phyloP scores from a whole-genome alignment of 2,888 invertebrate species.

The Nemurella pictetii region DNA sequence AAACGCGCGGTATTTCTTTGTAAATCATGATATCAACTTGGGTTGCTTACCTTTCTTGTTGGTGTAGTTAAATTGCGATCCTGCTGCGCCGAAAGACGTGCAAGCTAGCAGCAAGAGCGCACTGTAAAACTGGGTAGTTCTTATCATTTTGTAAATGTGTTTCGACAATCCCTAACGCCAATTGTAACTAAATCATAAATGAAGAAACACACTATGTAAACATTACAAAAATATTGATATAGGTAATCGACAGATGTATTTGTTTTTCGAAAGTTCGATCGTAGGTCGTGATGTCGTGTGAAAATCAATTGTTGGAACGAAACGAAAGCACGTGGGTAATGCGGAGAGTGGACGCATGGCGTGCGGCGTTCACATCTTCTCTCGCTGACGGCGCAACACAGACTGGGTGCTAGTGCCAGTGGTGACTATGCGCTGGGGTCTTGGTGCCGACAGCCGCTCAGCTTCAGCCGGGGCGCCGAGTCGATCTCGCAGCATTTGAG shows the following conservation, averaged over 20 bases:
- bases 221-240: not conserved
- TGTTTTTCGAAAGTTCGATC: not conserved
- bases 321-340: not conserved
- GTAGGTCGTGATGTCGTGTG: not conserved
- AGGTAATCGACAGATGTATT: not conserved
- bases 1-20: not conserved
- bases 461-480: not conserved
- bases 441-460: not conserved
- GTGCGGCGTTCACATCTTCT: not conserved
- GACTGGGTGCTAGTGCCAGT: not conserved
- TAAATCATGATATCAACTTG: not conserved
- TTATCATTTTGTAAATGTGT: not conserved
- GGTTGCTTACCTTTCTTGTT: slow-evolving; percentile 36
- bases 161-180: not conserved
- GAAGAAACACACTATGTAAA: not conserved
- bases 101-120: not conserved
- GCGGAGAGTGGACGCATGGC: not conserved
- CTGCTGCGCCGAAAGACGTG: not conserved
- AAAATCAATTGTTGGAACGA: not conserved
- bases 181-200: not conserved
- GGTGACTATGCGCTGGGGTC: not conserved
- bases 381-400: not conserved
- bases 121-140: not conserved
- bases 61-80: slow-evolving; percentile 33
- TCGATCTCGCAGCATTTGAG: too few species aligned